Conservation (phyloP, 2,113 vertebrate species). For the Crotalus viridis region DNA sequence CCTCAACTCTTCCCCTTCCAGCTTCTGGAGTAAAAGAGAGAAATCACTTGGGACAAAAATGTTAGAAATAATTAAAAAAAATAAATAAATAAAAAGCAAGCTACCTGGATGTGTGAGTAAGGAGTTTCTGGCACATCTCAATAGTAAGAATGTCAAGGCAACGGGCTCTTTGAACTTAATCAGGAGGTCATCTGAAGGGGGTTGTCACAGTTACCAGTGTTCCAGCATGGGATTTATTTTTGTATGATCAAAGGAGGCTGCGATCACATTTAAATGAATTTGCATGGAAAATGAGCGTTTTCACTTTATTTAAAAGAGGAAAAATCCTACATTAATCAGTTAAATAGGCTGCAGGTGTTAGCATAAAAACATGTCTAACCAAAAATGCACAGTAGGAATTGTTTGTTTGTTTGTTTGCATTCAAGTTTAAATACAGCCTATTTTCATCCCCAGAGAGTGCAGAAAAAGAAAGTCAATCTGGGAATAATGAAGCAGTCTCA, state of each 20-base stretch:
- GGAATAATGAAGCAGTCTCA: background rate
- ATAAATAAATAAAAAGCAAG: background rate
- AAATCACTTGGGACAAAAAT: background rate
- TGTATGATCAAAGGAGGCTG: slow-evolving; percentile 4
- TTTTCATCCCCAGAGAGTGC: background rate
- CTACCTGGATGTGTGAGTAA: rapidly evolving
- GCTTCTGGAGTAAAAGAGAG: background rate
- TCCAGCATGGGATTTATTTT: background rate
- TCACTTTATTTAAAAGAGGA: background rate
- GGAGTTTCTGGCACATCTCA: background rate
- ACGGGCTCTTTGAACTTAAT: slow-evolving; percentile 17
- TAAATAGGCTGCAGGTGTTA: background rate
- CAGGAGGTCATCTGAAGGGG: background rate
- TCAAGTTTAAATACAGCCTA: background rate
- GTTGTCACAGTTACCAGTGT: slow-evolving; percentile 29
- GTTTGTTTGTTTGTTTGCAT: background rate
- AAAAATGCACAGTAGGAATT: background rate
- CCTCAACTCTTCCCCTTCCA: background rate
- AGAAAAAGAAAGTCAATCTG: background rate
- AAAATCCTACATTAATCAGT: background rate
- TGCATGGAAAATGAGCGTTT: background rate
- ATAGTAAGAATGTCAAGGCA: slow-evolving; percentile 17
- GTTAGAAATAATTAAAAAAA: background rate
- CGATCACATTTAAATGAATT: background rate
- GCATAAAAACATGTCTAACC: background rate